phyloP scores from a whole-genome alignment of 2,113 vertebrate species.

The Pholis gunnellus region DNA sequence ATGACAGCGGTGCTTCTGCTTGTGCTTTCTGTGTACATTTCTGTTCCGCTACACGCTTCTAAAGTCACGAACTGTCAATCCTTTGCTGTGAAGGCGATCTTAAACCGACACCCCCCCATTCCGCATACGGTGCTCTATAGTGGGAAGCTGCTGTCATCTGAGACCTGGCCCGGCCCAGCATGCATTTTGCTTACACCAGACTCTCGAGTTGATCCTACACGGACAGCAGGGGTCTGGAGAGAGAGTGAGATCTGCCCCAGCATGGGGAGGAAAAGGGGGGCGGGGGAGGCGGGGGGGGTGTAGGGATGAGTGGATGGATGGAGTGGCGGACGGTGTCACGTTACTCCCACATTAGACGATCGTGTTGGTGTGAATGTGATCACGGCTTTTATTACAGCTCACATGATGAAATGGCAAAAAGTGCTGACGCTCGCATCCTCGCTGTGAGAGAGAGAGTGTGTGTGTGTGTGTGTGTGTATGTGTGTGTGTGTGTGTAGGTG shows the following conservation, averaged over 20 bases:
- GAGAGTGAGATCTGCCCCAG: slow-evolving; percentile 33
- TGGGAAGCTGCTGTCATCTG: slow-evolving; percentile 59
- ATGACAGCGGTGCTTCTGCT: slow-evolving; percentile 32
- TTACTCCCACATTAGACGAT: slow-evolving; percentile 54
- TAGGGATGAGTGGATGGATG: slow-evolving; percentile 37
- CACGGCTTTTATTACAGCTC: slow-evolving; percentile 66
- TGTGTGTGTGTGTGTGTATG: no score
- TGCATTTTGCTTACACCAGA: slow-evolving; percentile 49
- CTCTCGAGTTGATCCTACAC: slow-evolving; percentile 47
- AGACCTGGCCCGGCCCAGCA: slow-evolving; percentile 42
- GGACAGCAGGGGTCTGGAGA: slow-evolving; percentile 44
- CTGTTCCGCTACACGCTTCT: slow-evolving; percentile 40
- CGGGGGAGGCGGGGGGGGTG: not conserved
- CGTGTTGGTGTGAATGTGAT: slow-evolving; percentile 62
- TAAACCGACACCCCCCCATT: slow-evolving; percentile 11
- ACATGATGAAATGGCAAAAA: slow-evolving; percentile 61
- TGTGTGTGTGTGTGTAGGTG: not conserved
- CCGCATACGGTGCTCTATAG: slow-evolving; percentile 50
- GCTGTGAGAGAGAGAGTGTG: not conserved
- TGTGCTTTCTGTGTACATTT: slow-evolving; percentile 39
- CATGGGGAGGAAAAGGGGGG: not conserved
- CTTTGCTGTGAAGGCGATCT: slow-evolving; percentile 21
- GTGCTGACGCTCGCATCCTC: slow-evolving; percentile 63
- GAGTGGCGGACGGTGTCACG: slow-evolving; percentile 34
- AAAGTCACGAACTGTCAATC: slow-evolving; percentile 31